Conservation (phyloP, 2,888 invertebrate species). For the Drepanosiphum platanoidis region DNA sequence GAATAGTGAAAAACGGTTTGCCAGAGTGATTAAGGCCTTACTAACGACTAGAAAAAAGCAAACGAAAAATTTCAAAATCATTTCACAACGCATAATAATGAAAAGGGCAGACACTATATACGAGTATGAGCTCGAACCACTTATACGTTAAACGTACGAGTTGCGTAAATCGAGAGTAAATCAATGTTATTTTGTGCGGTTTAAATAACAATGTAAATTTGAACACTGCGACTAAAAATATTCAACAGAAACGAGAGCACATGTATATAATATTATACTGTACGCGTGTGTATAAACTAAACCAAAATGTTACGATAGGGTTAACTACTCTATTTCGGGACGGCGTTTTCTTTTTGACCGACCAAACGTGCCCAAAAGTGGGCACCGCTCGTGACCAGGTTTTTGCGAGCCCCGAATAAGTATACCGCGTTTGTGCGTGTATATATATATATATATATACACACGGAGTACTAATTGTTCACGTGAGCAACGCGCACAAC, state of each 20-base stretch:
- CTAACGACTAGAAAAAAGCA: background rate
- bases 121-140: background rate
- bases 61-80: background rate
- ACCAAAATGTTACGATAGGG: constrained; percentile 2
- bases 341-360: constrained; percentile 24
- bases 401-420: constrained; percentile 33
- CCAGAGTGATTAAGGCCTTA: no score
- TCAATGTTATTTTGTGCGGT: background rate
- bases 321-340: constrained; percentile 11
- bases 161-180: background rate
- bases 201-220: background rate
- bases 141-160: no score
- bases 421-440: no score
- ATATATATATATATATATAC: no score
- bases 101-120: no score
- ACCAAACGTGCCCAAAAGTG: constrained; percentile 22
- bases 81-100: constrained; percentile 18
- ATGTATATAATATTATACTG: background rate
- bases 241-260: background rate
- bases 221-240: background rate
- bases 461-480: constrained; percentile 53
- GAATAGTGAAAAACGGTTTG: no score
- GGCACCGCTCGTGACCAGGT: constrained; percentile 50
- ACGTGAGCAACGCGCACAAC: constrained; percentile 52
- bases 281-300: constrained; percentile 3